Conservation (phyloP, 2,113 vertebrate genomes). For the Cyprinodon variegatus region DNA sequence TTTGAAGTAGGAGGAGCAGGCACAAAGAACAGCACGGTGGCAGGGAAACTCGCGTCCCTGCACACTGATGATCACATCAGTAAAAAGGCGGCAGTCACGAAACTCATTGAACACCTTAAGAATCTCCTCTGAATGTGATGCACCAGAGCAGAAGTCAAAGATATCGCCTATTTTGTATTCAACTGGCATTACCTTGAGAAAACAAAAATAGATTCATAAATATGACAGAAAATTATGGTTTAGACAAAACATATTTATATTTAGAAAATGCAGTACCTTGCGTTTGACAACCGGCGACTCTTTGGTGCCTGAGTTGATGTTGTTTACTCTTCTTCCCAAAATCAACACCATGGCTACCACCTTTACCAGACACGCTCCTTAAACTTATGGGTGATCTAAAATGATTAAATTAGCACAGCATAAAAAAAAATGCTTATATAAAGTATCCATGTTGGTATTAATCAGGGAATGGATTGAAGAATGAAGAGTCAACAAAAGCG, state of each 20-base stretch:
- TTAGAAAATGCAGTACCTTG: constrained; percentile 79
- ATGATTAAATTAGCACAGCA: background rate
- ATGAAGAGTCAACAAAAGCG: background rate
- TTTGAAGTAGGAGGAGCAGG: constrained; percentile 95
- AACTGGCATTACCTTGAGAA: constrained; percentile 92
- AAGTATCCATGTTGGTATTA: background rate
- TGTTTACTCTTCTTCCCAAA: constrained; percentile 93
- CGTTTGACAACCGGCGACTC: constrained; percentile 96
- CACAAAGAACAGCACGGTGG: constrained; percentile 92
- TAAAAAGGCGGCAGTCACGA: constrained; percentile 91
- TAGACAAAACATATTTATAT: background rate
- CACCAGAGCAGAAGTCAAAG: constrained; percentile 94
- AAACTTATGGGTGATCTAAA: constrained; percentile 32
- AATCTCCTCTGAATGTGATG: constrained; percentile 93
- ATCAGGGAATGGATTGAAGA: background rate
- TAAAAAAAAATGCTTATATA: background rate
- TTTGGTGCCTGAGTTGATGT: constrained; percentile 90
- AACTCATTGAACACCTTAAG: constrained; percentile 98
- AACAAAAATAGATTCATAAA: constrained; percentile 14
- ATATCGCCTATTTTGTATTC: constrained; percentile 92
- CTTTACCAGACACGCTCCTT: constrained; percentile 54
- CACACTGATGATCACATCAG: constrained; percentile 94
- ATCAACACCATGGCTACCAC: constrained; percentile 96
- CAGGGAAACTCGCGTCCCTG: constrained; percentile 94
- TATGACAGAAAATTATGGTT: background rate